Evolutionary conservation across 2,113 vertebrate species (phyloP).

Genomic region (Danionella cerebrum): DNA sequence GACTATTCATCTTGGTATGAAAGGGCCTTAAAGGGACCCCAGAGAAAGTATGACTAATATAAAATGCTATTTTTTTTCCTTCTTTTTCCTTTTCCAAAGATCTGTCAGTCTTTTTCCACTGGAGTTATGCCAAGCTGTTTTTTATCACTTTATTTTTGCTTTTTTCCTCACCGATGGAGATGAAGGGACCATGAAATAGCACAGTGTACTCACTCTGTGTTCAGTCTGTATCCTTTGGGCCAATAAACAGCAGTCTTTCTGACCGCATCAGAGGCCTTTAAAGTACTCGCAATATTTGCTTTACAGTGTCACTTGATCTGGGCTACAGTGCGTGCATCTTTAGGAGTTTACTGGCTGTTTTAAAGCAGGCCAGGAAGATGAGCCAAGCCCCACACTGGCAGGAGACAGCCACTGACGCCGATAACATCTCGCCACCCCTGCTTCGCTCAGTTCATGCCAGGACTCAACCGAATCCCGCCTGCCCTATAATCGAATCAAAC

Average conservation of each 20-base stretch:
- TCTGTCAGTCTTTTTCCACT: no score
- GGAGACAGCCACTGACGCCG: constrained; percentile 38
- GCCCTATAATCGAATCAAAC: constrained; percentile 23
- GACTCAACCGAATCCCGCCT: constrained; percentile 31
- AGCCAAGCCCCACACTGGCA: constrained; percentile 47
- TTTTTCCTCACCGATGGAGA: not conserved
- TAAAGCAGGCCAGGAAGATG: constrained; percentile 47
- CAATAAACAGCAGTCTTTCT: constrained; percentile 32
- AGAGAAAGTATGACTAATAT: no score
- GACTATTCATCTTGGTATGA: no score
- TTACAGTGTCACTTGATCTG: constrained; percentile 51
- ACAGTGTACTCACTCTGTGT: not conserved
- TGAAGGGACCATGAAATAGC: not conserved
- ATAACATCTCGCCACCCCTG: constrained; percentile 24
- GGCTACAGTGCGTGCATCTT: constrained; percentile 38
- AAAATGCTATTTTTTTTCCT: not conserved
- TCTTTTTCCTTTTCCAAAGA: no score
- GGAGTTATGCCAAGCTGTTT: not conserved
- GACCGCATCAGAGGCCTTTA: constrained; percentile 35
- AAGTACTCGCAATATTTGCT: constrained; percentile 29
- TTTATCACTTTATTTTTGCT: not conserved
- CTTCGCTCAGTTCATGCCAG: constrained; percentile 12
- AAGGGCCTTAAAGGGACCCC: no score
- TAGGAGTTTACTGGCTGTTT: constrained; percentile 47
- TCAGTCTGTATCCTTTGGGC: constrained; percentile 15